Evolutionary conservation across 2,113 vertebrate genomes (phyloP).

Genomic region (Danionella cerebrum): DNA sequence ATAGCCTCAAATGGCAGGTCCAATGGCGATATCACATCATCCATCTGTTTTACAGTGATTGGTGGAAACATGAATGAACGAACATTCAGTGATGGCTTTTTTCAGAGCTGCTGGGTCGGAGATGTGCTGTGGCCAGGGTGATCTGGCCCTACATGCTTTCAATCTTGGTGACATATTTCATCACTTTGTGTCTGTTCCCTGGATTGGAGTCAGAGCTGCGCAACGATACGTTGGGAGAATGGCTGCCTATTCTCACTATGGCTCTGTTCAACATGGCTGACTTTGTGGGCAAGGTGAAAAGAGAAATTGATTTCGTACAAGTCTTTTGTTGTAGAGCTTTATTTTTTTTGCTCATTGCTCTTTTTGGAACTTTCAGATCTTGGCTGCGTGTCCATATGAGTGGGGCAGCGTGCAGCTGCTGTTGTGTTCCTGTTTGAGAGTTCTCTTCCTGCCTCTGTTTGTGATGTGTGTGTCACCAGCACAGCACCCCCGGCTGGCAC

Average conservation of each 20-base stretch:
- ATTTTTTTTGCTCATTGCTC: too few species aligned
- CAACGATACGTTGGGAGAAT: constrained; percentile 82
- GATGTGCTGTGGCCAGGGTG: constrained; percentile 80
- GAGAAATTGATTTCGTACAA: too few species aligned
- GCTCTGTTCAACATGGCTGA: constrained; percentile 96
- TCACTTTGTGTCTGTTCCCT: constrained; percentile 90
- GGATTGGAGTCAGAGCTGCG: constrained; percentile 91
- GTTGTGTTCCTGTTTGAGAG: constrained; percentile 77
- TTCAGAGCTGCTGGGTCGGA: constrained; percentile 84
- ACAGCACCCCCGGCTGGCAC: constrained; percentile 68
- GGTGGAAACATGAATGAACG: too few species aligned
- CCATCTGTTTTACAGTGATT: too few species aligned
- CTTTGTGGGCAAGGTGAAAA: constrained; percentile 89
- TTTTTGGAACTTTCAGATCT: too few species aligned
- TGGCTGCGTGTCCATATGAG: constrained; percentile 85
- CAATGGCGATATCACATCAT: too few species aligned
- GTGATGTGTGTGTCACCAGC: constrained; percentile 91
- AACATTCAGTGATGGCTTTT: background rate
- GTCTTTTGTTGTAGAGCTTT: background rate
- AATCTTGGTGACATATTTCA: constrained; percentile 90
- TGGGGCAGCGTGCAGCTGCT: constrained; percentile 87
- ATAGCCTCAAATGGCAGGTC: too few species aligned
- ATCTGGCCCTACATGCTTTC: constrained; percentile 97
- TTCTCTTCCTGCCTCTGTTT: constrained; percentile 92
- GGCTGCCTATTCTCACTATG: constrained; percentile 97